Base-by-base conservation (phyloP, 2,113 vertebrate genomes). In the human region DNA sequence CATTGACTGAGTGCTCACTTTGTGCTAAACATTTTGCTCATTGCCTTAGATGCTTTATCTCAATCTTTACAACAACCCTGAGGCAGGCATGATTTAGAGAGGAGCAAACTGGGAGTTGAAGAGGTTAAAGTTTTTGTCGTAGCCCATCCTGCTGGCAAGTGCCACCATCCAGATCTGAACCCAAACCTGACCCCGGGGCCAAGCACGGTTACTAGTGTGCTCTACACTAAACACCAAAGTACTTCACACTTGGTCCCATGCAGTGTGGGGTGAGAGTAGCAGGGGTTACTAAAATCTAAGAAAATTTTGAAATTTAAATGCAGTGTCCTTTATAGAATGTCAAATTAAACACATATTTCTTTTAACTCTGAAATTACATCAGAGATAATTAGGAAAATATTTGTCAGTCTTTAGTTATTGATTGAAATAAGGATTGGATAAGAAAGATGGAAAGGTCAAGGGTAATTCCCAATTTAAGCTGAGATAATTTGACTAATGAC, bases 321-420 rank as follows among this genome's bases (percentile, higher is more conserved):
- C 2, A 87, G 75, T 43, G 57, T 59, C 12, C 20, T 85, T 84
- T 61, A 80, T 38, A 78, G 30, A 66, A 82, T 27, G 95, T 40
- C 18, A 82, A 73, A 50, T 82, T 90, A 68, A 88, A 57, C 64
- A 80, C 2, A 14, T 57, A 78, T 64, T 91, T 43, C 48, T 93
- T 89, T 91, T 89, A 85, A 32, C 45, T 80, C 45, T 88, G 72
- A 78, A 94, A 72, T 22, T 90, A 40, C 16, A 0, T 57, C 48
- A 83, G 64, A 91, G 57, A 30, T 45, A 64, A 52, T 85, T 76
- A 78, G 86, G 81, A 96, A 96, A 89, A 88, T 70, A 96, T 96
- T 3, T 48, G 30, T 78, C 57, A 66, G 17, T 43, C 64, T 96
- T 93, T 89, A 22, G 50, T 89, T 89, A 76, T 4, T 81, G 52